phyloP scores from a whole-genome alignment of 2,113 vertebrate species.

The Cinclus mexicanus region DNA sequence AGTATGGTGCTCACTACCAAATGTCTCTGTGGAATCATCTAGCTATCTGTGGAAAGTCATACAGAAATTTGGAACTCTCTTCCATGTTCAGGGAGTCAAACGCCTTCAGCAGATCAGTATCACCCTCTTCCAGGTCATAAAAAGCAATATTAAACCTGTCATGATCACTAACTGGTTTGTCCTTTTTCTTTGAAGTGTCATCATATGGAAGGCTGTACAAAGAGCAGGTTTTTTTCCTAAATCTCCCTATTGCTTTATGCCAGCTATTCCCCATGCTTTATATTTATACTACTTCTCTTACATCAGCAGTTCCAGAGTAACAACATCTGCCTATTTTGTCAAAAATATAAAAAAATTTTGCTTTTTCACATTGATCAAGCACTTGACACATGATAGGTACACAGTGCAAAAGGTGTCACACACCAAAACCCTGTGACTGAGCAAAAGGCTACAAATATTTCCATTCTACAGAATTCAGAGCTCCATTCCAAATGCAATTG shows the following conservation, averaged over 20 bases:
- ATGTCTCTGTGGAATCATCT: neutral
- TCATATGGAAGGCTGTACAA: neutral
- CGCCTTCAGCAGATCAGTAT: neutral
- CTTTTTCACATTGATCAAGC: rapidly evolving
- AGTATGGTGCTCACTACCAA: neutral
- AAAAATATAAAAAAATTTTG: neutral
- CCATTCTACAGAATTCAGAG: neutral
- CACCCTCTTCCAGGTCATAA: neutral
- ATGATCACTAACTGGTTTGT: neutral
- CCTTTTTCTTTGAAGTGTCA: neutral
- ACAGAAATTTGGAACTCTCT: neutral
- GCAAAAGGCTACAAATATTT: neutral
- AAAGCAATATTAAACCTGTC: neutral
- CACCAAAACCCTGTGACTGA: neutral
- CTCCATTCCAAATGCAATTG: neutral
- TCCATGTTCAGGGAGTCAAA: neutral
- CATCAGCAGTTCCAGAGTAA: neutral
- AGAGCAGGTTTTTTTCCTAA: neutral
- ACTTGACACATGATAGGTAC: neutral
- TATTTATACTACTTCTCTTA: neutral
- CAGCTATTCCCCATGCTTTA: neutral
- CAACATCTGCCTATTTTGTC: neutral
- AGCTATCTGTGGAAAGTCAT: neutral
- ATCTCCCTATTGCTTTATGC: neutral
- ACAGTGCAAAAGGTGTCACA: neutral